Percentiles rank a stretch among this genome's conserved stretches.
Conservation (phyloP, 2,113 vertebrate genomes). For the Albula glossodonta region DNA sequence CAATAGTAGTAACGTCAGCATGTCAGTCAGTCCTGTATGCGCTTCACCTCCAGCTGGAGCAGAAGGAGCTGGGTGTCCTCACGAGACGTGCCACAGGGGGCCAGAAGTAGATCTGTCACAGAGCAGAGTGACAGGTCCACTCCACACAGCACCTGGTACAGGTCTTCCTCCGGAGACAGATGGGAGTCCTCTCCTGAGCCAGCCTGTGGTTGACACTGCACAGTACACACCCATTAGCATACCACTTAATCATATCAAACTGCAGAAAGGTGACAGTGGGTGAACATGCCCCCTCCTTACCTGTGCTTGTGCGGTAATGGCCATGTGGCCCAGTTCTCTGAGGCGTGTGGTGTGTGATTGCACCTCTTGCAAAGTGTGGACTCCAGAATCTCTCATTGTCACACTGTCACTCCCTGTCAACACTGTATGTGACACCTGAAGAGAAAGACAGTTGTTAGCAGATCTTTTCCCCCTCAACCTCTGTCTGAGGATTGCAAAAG, state of each 20-base stretch:
- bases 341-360: slow-evolving; percentile 69
- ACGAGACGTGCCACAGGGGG: slow-evolving; percentile 39
- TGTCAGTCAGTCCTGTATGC: background rate
- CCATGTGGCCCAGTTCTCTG: slow-evolving; percentile 71
- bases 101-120: slow-evolving; percentile 66
- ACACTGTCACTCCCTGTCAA: slow-evolving; percentile 37
- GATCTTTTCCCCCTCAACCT: background rate
- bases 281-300: slow-evolving; percentile 50
- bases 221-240: background rate
- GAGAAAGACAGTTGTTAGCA: slow-evolving; percentile 6
- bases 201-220: slow-evolving; percentile 52
- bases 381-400: slow-evolving; percentile 58
- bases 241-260: background rate
- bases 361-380: slow-evolving; percentile 74
- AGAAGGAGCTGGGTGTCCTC: slow-evolving; percentile 65
- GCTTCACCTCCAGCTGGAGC: slow-evolving; percentile 70
- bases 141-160: slow-evolving; percentile 75
- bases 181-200: slow-evolving; percentile 47
- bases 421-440: slow-evolving; percentile 68
- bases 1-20: background rate
- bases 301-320: slow-evolving; percentile 56
- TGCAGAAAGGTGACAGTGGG: background rate
- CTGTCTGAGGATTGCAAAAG: no score
- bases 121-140: slow-evolving; percentile 72
- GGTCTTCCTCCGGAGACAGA: slow-evolving; percentile 69